phyloP scores from a whole-genome alignment of 2,113 vertebrate genomes.

The Phodopus roborovskii region DNA sequence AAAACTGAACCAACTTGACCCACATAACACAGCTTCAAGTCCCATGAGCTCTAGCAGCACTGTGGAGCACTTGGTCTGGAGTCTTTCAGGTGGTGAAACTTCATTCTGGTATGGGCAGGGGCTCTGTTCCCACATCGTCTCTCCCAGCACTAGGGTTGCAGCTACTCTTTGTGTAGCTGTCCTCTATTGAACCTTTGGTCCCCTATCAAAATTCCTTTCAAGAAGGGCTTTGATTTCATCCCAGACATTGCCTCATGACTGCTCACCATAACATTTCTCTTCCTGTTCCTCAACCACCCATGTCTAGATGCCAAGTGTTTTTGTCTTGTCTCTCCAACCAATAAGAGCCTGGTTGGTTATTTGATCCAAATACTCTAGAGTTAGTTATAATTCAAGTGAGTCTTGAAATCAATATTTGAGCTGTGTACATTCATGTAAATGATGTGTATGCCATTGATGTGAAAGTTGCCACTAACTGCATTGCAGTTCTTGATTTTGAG shows the following conservation, averaged over 20 bases:
- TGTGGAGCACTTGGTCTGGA: not conserved
- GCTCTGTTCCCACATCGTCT: not conserved
- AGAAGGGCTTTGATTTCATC: not conserved
- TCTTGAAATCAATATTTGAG: slow-evolving; percentile 14
- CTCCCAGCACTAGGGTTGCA: not conserved
- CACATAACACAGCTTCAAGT: not conserved
- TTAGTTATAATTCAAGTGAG: not conserved
- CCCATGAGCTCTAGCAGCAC: not conserved
- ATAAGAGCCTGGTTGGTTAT: not conserved
- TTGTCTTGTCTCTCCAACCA: not conserved
- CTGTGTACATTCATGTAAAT: not conserved
- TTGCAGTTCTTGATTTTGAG: not conserved
- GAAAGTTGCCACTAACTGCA: not conserved
- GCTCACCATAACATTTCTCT: not conserved
- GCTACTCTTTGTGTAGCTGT: not conserved
- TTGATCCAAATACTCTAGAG: not conserved
- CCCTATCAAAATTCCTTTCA: not conserved
- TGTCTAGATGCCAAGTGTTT: not conserved
- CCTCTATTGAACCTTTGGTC: not conserved
- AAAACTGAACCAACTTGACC: not conserved
- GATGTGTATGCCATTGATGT: not conserved
- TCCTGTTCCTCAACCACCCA: not conserved
- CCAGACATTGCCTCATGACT: not conserved
- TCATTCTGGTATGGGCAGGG: not conserved
- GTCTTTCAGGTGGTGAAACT: not conserved